Percentiles rank a stretch among this genome's conserved stretches.
These are phyloP conservation scores for Sapayoa aenigma DNA, from an alignment of 2,113 vertebrate species.

Conservation along the genomic window DNA sequence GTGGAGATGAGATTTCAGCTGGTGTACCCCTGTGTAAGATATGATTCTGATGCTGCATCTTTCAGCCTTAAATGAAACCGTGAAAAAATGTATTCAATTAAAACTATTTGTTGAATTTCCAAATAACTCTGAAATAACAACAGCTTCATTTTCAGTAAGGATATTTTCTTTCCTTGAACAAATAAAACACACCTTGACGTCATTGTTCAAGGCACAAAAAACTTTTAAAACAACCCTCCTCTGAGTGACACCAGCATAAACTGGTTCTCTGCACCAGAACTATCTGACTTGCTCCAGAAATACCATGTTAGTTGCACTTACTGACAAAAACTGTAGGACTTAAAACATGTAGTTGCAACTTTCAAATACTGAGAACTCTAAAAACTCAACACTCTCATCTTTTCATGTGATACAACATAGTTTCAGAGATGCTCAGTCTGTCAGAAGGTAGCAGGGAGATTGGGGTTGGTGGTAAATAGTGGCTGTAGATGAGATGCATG, in stretches of 20 bases:
- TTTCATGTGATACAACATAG: not conserved
- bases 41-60: not conserved
- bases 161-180: not conserved
- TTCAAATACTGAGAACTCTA: not conserved
- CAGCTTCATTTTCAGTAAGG: not conserved
- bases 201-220: not conserved
- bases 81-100: not conserved
- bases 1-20: not conserved
- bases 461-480: not conserved
- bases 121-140: not conserved
- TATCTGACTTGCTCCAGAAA: not conserved
- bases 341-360: not conserved
- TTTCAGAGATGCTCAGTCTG: not conserved
- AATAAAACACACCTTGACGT: not conserved
- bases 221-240: not conserved
- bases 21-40: not conserved
- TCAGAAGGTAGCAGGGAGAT: not conserved
- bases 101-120: not conserved
- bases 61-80: not conserved
- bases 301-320: not conserved
- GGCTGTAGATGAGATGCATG: not conserved
- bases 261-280: not conserved
- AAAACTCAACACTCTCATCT: not conserved
- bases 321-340: not conserved
- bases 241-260: not conserved